phyloP scores from a whole-genome alignment of 92 coral and sea anemone genomes.

The Epizoanthus ramosus region DNA sequence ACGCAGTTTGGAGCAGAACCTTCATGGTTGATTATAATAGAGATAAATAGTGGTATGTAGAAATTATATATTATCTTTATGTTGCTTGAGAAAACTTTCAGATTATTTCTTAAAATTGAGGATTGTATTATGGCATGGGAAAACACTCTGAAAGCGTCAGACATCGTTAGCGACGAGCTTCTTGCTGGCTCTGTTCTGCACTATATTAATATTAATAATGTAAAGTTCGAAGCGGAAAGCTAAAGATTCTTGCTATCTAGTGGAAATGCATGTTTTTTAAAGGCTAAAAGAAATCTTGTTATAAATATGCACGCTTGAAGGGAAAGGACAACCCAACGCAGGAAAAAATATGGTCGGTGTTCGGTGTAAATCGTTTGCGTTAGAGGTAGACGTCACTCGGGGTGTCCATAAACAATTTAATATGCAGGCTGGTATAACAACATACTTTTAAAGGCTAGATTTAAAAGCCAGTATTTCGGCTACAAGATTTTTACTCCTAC shows the following conservation, averaged over 20 bases:
- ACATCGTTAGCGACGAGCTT: background rate
- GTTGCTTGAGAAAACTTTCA: background rate
- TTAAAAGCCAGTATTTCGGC: too few species aligned
- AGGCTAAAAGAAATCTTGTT: background rate
- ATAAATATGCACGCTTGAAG: background rate
- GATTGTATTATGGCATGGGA: too few species aligned
- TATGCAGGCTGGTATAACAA: too few species aligned
- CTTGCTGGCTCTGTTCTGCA: background rate
- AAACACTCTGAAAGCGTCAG: too few species aligned
- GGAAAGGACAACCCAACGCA: too few species aligned
- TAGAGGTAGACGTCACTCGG: too few species aligned
- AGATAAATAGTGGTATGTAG: background rate
- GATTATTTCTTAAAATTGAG: background rate
- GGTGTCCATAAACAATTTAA: too few species aligned
- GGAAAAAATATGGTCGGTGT: too few species aligned
- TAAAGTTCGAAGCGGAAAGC: conserved; percentile 5
- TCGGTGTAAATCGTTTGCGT: too few species aligned
- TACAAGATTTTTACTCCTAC: too few species aligned
- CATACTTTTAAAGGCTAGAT: too few species aligned
- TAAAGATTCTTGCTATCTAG: background rate
- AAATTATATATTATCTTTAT: background rate
- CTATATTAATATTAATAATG: conserved; percentile 15
- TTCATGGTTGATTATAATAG: background rate
- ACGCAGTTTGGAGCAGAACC: background rate
- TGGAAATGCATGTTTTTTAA: background rate